Conservation (phyloP, 2,888 invertebrate species). For the Seladonia tumulorum region DNA sequence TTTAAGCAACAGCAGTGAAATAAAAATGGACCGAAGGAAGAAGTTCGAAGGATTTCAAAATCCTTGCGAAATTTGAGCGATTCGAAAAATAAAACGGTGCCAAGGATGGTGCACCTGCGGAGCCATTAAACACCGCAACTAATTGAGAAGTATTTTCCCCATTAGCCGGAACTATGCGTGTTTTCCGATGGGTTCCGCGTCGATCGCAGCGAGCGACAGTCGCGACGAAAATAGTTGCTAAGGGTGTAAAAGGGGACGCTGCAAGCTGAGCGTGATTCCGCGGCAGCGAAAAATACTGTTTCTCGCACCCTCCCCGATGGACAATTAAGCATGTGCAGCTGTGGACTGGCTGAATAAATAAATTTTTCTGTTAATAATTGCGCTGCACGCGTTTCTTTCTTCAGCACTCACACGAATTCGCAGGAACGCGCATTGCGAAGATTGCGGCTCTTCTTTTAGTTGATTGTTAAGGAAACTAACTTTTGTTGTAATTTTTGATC, state of each 20-base stretch:
- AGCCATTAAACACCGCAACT: slow-evolving; percentile 10
- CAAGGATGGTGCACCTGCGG: background rate
- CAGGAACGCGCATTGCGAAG: no score
- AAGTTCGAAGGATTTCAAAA: background rate
- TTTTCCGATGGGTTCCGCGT: slow-evolving; percentile 22
- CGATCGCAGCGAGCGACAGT: slow-evolving; percentile 34
- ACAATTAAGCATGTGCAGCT: background rate
- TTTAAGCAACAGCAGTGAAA: no score
- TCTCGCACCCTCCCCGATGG: background rate
- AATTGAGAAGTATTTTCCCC: slow-evolving; percentile 11
- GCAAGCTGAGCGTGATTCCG: slow-evolving; percentile 67
- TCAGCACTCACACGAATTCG: no score
- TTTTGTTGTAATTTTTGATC: no score
- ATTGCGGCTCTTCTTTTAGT: no score
- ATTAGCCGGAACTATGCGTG: slow-evolving; percentile 18
- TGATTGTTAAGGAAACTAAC: no score
- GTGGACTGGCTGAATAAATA: background rate
- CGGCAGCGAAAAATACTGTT: slow-evolving; percentile 3
- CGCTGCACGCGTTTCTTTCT: no score
- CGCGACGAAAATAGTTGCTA: slow-evolving; percentile 62
- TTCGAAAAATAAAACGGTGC: background rate
- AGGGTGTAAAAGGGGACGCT: slow-evolving; percentile 57
- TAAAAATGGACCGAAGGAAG: background rate
- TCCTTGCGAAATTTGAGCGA: background rate
- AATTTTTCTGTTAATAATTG: background rate